phyloP scores from a whole-genome alignment of 2,888 invertebrate genomes.

The Tortricodes alternella region DNA sequence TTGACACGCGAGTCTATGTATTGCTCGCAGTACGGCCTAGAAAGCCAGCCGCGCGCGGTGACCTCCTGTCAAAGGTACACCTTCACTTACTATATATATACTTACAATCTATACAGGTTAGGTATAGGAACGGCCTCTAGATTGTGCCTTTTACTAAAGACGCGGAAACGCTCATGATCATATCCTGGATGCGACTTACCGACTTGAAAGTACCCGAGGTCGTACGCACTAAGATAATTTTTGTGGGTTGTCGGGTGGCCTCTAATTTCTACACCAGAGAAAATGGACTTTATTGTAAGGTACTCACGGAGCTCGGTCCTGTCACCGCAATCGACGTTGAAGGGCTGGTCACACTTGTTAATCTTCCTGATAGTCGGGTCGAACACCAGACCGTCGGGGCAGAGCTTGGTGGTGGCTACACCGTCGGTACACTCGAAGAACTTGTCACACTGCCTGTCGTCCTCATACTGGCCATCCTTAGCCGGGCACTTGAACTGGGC shows the following conservation, averaged over 20 bases:
- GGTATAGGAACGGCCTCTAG: not conserved
- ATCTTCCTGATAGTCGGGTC: conserved; percentile 92
- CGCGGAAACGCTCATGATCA: not conserved
- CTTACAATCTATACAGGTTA: not conserved
- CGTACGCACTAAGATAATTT: no score
- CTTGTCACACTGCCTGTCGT: conserved; percentile 92
- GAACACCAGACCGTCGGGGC: conserved; percentile 95
- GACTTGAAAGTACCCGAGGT: no score
- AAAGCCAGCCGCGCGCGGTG: conserved; percentile 57
- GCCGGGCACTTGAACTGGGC: conserved; percentile 88
- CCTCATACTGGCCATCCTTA: conserved; percentile 91
- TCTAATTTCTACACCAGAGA: no score
- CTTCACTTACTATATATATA: conserved; percentile 57
- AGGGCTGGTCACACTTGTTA: conserved; percentile 96
- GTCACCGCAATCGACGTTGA: conserved; percentile 95
- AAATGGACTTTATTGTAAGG: no score
- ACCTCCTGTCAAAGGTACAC: conserved; percentile 73
- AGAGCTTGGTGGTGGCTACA: conserved; percentile 87
- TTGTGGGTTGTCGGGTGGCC: no score
- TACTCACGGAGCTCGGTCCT: conserved; percentile 94
- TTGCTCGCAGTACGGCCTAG: conserved; percentile 54
- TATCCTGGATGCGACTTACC: not conserved
- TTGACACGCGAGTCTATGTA: not conserved
- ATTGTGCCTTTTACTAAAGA: not conserved
- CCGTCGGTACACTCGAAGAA: conserved; percentile 91